phyloP scores from a whole-genome alignment of 2,888 invertebrate species.

The Petrolisthes manimaculis region DNA sequence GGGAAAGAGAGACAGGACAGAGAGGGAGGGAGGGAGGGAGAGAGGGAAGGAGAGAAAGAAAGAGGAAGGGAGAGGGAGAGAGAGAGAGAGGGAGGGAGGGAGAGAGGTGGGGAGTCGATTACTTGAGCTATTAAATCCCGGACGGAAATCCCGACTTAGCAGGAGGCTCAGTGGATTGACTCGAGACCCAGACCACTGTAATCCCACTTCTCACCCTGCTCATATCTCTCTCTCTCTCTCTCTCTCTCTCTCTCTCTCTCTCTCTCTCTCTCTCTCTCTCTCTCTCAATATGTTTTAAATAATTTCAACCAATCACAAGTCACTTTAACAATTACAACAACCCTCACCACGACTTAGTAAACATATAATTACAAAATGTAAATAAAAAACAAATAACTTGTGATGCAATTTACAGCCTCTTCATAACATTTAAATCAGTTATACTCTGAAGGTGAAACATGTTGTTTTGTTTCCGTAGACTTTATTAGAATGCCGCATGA shows the following conservation, averaged over 20 bases:
- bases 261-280: neutral
- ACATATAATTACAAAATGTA: too few species aligned
- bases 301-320: too few species aligned
- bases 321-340: too few species aligned
- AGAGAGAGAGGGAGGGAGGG: neutral
- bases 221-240: too few species aligned
- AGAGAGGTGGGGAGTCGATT: neutral
- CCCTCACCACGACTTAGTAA: too few species aligned
- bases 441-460: too few species aligned
- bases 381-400: too few species aligned
- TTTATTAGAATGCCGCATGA: too few species aligned
- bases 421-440: too few species aligned
- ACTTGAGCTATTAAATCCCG: conserved; percentile 40
- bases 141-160: conserved; percentile 29
- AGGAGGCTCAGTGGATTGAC: conserved; percentile 36
- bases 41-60: neutral
- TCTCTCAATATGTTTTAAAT: neutral
- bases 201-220: neutral
- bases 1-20: neutral
- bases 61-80: neutral
- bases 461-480: too few species aligned
- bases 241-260: neutral
- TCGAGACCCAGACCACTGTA: neutral
- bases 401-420: too few species aligned
- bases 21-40: conserved; percentile 2